These are phyloP conservation scores for Dilophus febrilis DNA, from an alignment of 2,888 invertebrate species.

Conservation along the genomic window DNA sequence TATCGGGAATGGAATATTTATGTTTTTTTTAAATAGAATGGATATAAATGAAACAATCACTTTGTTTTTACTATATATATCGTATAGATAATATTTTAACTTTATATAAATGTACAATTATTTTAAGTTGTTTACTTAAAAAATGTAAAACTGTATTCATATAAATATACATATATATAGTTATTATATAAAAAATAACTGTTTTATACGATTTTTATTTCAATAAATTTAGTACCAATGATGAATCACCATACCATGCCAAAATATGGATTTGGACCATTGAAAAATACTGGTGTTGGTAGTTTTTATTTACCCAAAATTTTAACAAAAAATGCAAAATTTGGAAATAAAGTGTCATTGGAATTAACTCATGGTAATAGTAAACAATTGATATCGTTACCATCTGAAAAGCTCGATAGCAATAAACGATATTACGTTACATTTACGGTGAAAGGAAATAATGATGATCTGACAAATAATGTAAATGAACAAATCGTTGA, in stretches of 20 bases:
- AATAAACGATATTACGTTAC: constrained; percentile 86
- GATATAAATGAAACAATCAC: too few species aligned
- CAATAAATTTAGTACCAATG: constrained; percentile 54
- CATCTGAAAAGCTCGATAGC: constrained; percentile 70
- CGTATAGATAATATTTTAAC: too few species aligned
- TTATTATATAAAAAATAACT: too few species aligned
- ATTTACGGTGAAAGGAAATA: constrained; percentile 65
- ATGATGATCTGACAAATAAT: constrained; percentile 2
- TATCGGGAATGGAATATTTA: too few species aligned
- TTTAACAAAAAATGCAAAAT: constrained; percentile 20
- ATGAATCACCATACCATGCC: constrained; percentile 68
- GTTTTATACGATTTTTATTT: too few species aligned
- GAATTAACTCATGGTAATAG: constrained; percentile 73
- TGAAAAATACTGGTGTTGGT: constrained; percentile 34
- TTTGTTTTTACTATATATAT: too few species aligned
- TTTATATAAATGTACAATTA: too few species aligned
- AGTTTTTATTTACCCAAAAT: constrained; percentile 51
- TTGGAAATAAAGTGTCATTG: constrained; percentile 42
- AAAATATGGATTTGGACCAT: constrained; percentile 43
- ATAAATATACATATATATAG: too few species aligned
- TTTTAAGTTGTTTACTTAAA: too few species aligned
- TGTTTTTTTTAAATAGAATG: too few species aligned
- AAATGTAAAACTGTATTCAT: too few species aligned
- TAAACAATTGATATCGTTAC: constrained; percentile 72
- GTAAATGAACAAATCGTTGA: background rate